Evolutionary conservation across 2,797 vertebrate genomes (phyloP), one percentile per base, ranked within the genome.

Genomic region (Malurus splendens): DNA sequence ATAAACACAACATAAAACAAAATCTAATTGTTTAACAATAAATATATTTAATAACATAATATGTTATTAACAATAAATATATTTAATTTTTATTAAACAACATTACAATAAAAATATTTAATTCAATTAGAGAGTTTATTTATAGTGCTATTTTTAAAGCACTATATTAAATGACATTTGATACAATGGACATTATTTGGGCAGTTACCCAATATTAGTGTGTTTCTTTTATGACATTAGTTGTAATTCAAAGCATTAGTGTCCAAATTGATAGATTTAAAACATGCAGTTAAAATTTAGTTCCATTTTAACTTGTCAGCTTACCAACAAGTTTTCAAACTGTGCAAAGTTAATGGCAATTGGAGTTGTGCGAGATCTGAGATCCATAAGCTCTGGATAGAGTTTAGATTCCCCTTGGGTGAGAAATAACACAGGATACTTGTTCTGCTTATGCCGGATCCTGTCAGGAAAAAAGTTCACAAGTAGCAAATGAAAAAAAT

Each of bases 391-490:
- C 91, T 99, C 98, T 20, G 99, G 98, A 67, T 99, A 99, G 80
- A 96, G 94, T 3, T 97, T 94, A 14, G 98, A 98, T 84, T 98
- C 97, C 52, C 99, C 99, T 97, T 99, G 99, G 81, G 98, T 99
- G 90, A 99, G 96, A 95, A 99, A 99, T 61, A 99, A 97, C 96
- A 99, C 98, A 38, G 99, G 99, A 86, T 99, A 99, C 95, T 98
- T 99, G 96, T 99, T 99, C 86, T 99, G 99, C 95, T 99, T 99
- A 13, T 98, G 97, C 18, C 99, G 97, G 86, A 99, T 98, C 99
- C 99, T 99, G 92, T 23, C 79, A 56, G 41, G 59, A 41, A 24
- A n/a, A 18, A 41, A 24, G n/a, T 20, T 12, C 8, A 10, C n/a
- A 57, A 60, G 12, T 23, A 39, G 22, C 14, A 81, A 60, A 55